phyloP scores from a whole-genome alignment of 2,113 vertebrate species.

The Odontophorus gujanensis region DNA sequence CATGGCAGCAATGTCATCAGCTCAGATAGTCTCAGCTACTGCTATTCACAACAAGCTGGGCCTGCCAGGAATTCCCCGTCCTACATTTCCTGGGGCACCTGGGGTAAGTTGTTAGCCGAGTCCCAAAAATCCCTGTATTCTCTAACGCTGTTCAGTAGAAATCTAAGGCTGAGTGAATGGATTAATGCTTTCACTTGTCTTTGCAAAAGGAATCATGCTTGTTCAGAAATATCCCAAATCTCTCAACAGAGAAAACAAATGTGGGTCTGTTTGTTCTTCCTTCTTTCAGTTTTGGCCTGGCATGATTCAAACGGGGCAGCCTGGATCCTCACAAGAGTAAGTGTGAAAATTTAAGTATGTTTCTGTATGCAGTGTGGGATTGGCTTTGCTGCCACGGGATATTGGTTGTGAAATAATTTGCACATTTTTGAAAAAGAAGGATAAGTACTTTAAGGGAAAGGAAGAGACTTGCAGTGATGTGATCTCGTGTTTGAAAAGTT shows the following conservation, averaged over 20 bases:
- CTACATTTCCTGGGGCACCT: slow-evolving; percentile 93
- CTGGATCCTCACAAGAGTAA: slow-evolving; percentile 99
- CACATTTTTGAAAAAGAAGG: neutral
- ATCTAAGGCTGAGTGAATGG: slow-evolving; percentile 24
- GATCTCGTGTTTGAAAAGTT: neutral
- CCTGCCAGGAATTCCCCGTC: slow-evolving; percentile 96
- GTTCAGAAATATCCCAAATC: slow-evolving; percentile 18
- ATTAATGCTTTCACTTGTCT: slow-evolving; percentile 34
- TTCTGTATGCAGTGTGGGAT: neutral
- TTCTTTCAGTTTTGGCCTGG: slow-evolving; percentile 94
- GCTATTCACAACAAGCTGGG: slow-evolving; percentile 99
- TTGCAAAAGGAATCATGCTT: slow-evolving; percentile 37
- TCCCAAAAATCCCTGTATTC: slow-evolving; percentile 3
- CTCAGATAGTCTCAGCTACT: slow-evolving; percentile 99
- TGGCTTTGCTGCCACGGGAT: neutral
- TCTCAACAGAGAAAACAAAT: slow-evolving; percentile 29
- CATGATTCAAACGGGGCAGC: slow-evolving; percentile 96
- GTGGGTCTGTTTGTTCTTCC: slow-evolving; percentile 32
- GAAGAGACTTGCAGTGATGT: neutral
- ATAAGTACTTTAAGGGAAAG: neutral
- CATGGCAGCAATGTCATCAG: slow-evolving; percentile 99
- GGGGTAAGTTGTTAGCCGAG: slow-evolving; percentile 85
- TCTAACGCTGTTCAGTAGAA: slow-evolving; percentile 19
- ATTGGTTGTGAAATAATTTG: neutral
- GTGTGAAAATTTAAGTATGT: slow-evolving; percentile 57